A percentile compares a stretch with the other conserved stretches of the same genome.
Conservation (phyloP, 2,797 vertebrate genomes). For the Ispidina lecontei region DNA sequence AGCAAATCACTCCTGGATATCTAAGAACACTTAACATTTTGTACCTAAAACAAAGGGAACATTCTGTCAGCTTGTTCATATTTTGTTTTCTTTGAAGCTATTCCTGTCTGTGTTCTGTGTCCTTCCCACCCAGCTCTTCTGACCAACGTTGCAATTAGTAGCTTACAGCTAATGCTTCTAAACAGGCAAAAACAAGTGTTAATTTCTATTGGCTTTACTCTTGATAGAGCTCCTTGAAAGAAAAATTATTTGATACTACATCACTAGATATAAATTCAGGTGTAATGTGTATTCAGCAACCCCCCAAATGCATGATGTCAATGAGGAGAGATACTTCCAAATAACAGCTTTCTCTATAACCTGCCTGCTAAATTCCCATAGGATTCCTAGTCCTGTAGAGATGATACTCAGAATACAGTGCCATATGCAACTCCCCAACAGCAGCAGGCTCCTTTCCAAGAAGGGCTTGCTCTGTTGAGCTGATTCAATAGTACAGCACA, state of each 20-base stretch:
- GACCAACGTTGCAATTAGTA: neutral
- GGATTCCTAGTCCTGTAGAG: neutral
- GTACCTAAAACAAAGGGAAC: conserved; percentile 58
- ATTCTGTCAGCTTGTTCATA: conserved; percentile 38
- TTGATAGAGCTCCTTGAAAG: neutral
- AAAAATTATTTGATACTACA: neutral
- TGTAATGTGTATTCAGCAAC: neutral
- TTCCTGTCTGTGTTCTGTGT: conserved; percentile 9
- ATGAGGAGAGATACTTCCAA: neutral
- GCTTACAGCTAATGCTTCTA: neutral
- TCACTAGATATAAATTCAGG: neutral
- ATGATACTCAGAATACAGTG: neutral
- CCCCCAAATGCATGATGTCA: neutral
- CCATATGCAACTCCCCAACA: neutral
- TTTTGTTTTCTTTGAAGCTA: conserved; percentile 33
- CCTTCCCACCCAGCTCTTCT: conserved; percentile 10
- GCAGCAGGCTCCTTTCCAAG: neutral
- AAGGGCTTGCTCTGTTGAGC: conserved; percentile 28
- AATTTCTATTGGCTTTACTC: neutral
- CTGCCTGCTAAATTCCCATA: neutral
- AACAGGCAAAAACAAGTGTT: neutral
- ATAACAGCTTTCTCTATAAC: neutral
- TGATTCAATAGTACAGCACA: conserved; percentile 6
- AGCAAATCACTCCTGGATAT: conserved; percentile 23
- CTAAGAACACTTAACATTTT: conserved; percentile 37